Evolutionary conservation across 1,140 invertebrate species (phyloP), one percentile per base, ranked within the genome.

Genomic region (Calliphora vicina): DNA sequence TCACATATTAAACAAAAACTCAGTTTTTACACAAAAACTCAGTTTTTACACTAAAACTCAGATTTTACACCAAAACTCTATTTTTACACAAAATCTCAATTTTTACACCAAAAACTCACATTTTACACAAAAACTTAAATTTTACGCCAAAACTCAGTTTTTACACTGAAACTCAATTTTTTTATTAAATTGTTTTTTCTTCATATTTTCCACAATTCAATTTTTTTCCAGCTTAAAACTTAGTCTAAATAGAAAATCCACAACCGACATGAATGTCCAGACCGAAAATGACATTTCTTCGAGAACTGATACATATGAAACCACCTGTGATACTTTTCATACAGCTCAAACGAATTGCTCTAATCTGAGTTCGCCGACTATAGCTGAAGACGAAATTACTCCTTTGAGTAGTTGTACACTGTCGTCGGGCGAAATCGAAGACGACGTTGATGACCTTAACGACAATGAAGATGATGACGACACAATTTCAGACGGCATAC

Each of bases 251-350:
- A 87, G 86, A 82, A 84, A 25, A 6, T 82, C 45, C 9, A 85
- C 50, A 5, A 74, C 82, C 12, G 76, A 50, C 6, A 84, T 82
- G 26, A 81, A 82, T 87, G n/a, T 85, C 82, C 82, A 90, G 88
- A 27, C 82, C 82, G 85, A 90, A 86, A 29, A 88, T 85, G 71
- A 82, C 84, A 78, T 90, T 61, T 89, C 88, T 87, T 78, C 90
- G 85, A 20, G 61, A 23, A 85, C 91, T 90, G 87, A 92, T 90
- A 89, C 91, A 85, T 85, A 91, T 87, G 87, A 92, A 92, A 93
- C 93, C 2, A 93, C 93, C 6, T 92, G 92, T 42, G 94, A 95
- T 85, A 95, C 94, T 0, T 96, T 95, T 87, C 95, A 95, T 88
- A 95, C 95, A n/a, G 95, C 95, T 0, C 90, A 92, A 20, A 93